Evolutionary conservation across 2,113 vertebrate genomes (phyloP).

Genomic region (Fregata magnificens): DNA sequence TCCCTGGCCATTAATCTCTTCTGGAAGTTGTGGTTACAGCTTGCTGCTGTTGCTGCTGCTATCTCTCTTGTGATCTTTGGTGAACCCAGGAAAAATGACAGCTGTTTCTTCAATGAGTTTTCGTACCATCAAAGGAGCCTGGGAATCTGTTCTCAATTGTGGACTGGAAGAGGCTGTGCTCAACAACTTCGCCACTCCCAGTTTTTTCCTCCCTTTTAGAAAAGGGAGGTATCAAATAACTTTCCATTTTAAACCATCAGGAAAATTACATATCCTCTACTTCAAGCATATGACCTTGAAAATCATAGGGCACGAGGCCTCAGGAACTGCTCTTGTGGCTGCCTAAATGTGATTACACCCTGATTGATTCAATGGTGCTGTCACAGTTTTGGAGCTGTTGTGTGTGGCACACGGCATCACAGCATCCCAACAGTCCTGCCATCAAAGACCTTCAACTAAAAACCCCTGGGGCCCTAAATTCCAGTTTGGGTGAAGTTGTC

Average conservation of each 20-base stretch:
- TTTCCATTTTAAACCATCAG: constrained; percentile 54
- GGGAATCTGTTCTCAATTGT: constrained; percentile 41
- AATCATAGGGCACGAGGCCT: constrained; percentile 10
- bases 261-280: constrained; percentile 30
- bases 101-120: constrained; percentile 18
- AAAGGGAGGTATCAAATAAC: constrained; percentile 30
- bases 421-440: background rate
- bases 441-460: background rate
- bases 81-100: constrained; percentile 1
- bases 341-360: background rate
- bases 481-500: background rate
- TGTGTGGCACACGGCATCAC: background rate
- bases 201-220: background rate
- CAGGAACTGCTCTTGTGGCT: background rate
- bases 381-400: background rate
- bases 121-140: background rate
- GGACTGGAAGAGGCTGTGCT: constrained; percentile 1
- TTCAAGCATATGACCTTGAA: background rate
- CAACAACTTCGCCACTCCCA: background rate
- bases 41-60: background rate
- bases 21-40: constrained; percentile 21
- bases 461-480: background rate
- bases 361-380: background rate
- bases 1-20: background rate
- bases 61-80: background rate